Conservation (phyloP, 1,140 invertebrate species). For the Zaprionus ghesquierei region DNA sequence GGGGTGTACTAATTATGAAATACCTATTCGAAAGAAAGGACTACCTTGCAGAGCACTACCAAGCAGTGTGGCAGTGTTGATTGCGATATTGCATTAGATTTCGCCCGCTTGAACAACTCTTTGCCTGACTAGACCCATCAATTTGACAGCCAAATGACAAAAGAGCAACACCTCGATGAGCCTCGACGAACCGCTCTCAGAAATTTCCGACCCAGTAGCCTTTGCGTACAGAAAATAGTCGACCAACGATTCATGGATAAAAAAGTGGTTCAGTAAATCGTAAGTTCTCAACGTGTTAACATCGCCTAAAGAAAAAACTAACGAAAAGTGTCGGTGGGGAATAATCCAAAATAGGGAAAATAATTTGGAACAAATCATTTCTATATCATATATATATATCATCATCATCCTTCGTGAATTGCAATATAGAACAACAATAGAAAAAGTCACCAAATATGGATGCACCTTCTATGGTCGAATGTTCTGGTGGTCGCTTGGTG, state of each 20-base stretch:
- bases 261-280: constrained; percentile 17
- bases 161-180: constrained; percentile 6
- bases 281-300: constrained; percentile 22
- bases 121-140: not conserved
- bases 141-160: constrained; percentile 19
- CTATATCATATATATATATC: too few relatives aligned
- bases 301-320: constrained; percentile 11
- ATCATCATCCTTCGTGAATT: not conserved
- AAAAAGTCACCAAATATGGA: constrained; percentile 83
- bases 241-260: constrained; percentile 22
- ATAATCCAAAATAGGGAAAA: not conserved
- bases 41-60: not conserved
- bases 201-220: constrained; percentile 42
- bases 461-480: constrained; percentile 86
- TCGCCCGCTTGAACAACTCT: not conserved
- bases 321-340: not conserved
- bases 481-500: constrained; percentile 84
- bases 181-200: constrained; percentile 16
- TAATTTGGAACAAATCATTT: too few relatives aligned
- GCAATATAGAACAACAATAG: constrained; percentile 64
- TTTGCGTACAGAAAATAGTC: constrained; percentile 26
- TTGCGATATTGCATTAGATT: not conserved
- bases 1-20: not conserved
- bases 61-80: not conserved
- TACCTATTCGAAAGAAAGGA: not conserved